Conservation (phyloP, 2,113 vertebrate species). For the Python bivittatus region DNA sequence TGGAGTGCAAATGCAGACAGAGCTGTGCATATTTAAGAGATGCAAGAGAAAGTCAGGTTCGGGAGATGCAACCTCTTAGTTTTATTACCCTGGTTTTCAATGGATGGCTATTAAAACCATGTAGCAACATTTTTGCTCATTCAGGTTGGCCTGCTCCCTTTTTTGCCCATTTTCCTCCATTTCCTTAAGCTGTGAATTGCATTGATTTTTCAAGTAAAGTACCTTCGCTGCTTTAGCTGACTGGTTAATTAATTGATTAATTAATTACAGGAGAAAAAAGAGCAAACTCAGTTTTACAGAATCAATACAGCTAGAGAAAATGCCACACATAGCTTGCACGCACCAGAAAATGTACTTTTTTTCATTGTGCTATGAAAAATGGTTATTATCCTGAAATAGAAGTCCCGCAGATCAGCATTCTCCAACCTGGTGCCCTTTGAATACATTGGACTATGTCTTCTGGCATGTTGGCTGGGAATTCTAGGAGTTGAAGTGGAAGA, state of each 20-base stretch:
- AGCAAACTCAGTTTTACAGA: not conserved
- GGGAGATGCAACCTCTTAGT: not conserved
- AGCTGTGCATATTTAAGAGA: not conserved
- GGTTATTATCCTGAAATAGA: not conserved
- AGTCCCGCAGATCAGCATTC: too few species aligned
- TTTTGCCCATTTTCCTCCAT: not conserved
- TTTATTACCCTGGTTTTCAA: not conserved
- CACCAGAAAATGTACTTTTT: not conserved
- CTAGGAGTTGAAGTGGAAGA: not conserved
- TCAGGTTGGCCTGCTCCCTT: not conserved
- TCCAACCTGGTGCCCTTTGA: not conserved
- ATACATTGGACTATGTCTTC: not conserved
- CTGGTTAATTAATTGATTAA: conserved; percentile 2
- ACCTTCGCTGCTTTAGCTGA: not conserved
- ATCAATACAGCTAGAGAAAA: not conserved
- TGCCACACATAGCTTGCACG: not conserved
- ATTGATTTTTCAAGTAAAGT: not conserved
- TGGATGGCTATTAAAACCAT: not conserved
- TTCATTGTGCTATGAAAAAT: not conserved
- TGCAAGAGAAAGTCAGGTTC: not conserved
- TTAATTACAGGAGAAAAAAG: not conserved
- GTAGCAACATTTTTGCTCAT: not conserved
- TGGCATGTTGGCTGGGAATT: not conserved
- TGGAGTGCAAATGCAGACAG: not conserved
- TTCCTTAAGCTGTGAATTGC: not conserved